phyloP scores from a whole-genome alignment of 2,888 invertebrate genomes.

The Azorinus chamasolen region DNA sequence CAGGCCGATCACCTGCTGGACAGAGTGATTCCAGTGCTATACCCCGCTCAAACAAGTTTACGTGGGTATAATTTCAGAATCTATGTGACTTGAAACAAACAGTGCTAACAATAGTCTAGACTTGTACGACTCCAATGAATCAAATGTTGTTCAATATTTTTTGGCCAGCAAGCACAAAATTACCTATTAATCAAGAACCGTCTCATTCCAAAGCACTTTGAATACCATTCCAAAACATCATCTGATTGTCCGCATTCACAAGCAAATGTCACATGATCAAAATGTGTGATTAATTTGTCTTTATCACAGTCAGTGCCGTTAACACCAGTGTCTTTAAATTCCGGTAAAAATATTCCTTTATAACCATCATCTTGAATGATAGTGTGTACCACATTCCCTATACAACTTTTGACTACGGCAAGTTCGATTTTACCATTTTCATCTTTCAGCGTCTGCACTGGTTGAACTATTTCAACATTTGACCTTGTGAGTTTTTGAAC shows the following conservation, averaged over 20 bases:
- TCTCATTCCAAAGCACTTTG: conserved; percentile 86
- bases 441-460: conserved; percentile 75
- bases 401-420: conserved; percentile 85
- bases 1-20: too few relatives aligned
- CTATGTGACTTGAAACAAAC: too few relatives aligned
- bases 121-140: too few relatives aligned
- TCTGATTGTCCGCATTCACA: conserved; percentile 83
- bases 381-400: conserved; percentile 87
- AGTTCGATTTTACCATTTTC: conserved; percentile 82
- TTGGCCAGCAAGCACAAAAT: too few relatives aligned
- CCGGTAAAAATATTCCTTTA: conserved; percentile 86
- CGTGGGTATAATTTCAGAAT: too few relatives aligned
- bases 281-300: conserved; percentile 71
- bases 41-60: too few relatives aligned
- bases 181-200: conserved; percentile 86
- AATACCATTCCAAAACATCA: conserved; percentile 86
- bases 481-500: conserved; percentile 69
- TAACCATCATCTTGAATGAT: conserved; percentile 86
- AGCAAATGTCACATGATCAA: conserved; percentile 87
- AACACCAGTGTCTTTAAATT: conserved; percentile 73
- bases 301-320: not conserved
- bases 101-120: too few relatives aligned
- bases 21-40: too few relatives aligned
- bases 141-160: too few relatives aligned
- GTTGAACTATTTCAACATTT: conserved; percentile 80